A percentile compares a stretch with the other conserved stretches of the same genome.
These are phyloP conservation scores for Saccopteryx bilineata DNA, from an alignment of 2,113 vertebrate genomes.

Conservation along the genomic window DNA sequence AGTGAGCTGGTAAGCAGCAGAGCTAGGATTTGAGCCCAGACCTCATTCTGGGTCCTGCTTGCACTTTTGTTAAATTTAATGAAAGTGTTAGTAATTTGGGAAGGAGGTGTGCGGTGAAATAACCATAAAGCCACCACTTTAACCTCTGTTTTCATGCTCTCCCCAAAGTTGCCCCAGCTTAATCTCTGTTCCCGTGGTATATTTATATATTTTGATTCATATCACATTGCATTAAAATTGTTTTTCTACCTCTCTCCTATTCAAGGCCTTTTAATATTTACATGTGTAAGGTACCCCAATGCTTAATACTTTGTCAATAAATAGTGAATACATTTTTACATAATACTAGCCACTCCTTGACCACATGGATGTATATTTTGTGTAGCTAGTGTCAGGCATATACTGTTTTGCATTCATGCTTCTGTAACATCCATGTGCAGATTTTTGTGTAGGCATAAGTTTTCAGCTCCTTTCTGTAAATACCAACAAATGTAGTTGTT, in stretches of 20 bases:
- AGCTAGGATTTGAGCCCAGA: neutral
- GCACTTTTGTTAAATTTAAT: neutral
- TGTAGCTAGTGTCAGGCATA: neutral
- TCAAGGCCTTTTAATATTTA: neutral
- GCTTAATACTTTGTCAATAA: neutral
- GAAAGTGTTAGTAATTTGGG: neutral
- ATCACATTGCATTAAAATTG: conserved; percentile 3
- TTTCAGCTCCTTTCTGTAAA: conserved; percentile 1
- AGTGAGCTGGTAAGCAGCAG: neutral
- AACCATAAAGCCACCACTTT: neutral
- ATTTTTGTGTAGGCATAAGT: neutral
- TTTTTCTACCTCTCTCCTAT: neutral
- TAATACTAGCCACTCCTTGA: neutral
- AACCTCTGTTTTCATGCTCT: neutral
- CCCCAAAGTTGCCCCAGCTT: neutral
- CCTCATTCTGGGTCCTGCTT: neutral
- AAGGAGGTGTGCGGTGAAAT: neutral
- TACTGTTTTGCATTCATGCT: neutral
- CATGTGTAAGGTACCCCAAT: neutral
- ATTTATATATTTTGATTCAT: conserved; percentile 6
- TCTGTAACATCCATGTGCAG: neutral
- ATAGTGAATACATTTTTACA: neutral
- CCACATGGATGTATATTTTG: neutral
- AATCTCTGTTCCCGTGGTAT: neutral
- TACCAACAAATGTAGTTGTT: neutral